phyloP scores from a whole-genome alignment of 2,797 vertebrate species.

The Gastrophryne carolinensis region DNA sequence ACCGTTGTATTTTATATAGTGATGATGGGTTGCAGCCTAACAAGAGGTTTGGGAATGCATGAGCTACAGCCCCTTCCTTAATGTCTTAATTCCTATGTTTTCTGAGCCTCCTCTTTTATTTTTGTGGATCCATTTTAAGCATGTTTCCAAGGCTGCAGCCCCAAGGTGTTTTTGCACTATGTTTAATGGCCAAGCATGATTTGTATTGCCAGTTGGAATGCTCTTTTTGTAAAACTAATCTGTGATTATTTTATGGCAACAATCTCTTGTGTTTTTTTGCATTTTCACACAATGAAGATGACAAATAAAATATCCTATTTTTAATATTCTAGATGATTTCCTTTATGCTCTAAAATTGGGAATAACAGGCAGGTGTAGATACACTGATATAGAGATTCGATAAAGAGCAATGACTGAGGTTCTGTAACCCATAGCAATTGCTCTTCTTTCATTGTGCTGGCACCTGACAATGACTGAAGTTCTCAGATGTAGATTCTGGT shows the following conservation, averaged over 20 bases:
- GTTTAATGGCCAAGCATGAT: constrained; percentile 33
- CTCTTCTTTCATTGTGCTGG: too few relatives aligned
- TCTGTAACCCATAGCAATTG: too few relatives aligned
- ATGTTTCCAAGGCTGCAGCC: constrained; percentile 29
- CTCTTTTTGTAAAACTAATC: constrained; percentile 23
- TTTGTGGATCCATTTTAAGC: constrained; percentile 17
- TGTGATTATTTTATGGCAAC: background rate
- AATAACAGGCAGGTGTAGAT: background rate
- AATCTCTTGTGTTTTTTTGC: constrained; percentile 9
- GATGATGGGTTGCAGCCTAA: background rate
- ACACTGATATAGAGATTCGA: background rate
- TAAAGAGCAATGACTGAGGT: too few relatives aligned
- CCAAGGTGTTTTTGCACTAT: constrained; percentile 39
- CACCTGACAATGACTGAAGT: too few relatives aligned
- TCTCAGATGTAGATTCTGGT: too few relatives aligned
- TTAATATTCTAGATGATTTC: constrained; percentile 11
- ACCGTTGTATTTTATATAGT: constrained; percentile 4
- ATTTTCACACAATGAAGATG: constrained; percentile 11
- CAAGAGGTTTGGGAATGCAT: constrained; percentile 22
- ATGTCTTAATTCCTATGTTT: background rate
- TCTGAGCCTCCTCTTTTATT: background rate
- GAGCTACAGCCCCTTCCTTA: constrained; percentile 5
- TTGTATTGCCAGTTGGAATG: constrained; percentile 31
- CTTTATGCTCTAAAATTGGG: background rate
- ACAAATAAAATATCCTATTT: constrained; percentile 34